Percentiles rank a stretch among this genome's conserved stretches.
These are phyloP conservation scores for Oryzias melastigma DNA, from an alignment of 2,113 vertebrate species.

Conservation along the genomic window DNA sequence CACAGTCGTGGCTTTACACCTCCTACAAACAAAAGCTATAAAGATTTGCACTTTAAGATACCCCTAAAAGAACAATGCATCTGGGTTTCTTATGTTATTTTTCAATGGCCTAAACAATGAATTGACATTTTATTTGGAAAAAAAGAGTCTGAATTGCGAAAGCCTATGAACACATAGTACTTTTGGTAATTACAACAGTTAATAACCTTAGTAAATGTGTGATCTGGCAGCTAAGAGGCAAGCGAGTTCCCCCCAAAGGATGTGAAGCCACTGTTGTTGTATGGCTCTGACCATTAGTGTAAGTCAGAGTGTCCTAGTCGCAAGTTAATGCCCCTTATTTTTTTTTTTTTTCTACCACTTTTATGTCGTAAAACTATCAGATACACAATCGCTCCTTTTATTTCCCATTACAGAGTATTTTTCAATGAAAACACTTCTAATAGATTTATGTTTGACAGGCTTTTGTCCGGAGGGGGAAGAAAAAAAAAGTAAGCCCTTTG, in stretches of 20 bases:
- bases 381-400: too few species aligned
- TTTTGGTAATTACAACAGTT: constrained; percentile 4
- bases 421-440: constrained; percentile 5
- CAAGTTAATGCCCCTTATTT: background rate
- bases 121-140: background rate
- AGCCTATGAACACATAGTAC: constrained; percentile 4
- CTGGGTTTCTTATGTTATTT: background rate
- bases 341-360: constrained; percentile 11
- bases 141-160: background rate
- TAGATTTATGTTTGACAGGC: constrained; percentile 3
- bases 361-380: background rate
- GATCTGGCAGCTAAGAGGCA: constrained; percentile 6
- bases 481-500: background rate
- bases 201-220: constrained; percentile 10
- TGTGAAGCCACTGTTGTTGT: constrained; percentile 9
- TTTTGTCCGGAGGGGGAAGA: background rate
- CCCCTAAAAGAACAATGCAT: background rate
- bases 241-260: background rate
- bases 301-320: constrained; percentile 11
- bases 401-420: background rate
- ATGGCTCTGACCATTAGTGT: constrained; percentile 6
- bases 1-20: constrained; percentile 2
- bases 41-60: constrained; percentile 1
- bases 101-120: background rate
- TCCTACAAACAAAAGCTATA: background rate